Conservation (phyloP, 2,797 vertebrate genomes). For the Salmo trutta region DNA sequence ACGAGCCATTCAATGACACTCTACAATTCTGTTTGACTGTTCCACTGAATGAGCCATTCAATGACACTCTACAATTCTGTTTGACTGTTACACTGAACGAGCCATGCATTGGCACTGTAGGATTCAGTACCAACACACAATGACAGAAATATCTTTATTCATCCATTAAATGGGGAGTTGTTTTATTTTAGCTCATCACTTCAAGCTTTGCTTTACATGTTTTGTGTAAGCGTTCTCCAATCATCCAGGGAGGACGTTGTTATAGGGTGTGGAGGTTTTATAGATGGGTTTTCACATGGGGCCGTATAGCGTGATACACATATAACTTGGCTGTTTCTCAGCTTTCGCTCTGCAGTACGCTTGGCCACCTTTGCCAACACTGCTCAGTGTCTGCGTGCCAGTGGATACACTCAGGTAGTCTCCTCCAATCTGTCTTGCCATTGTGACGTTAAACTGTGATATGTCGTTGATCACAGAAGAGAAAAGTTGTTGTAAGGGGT, state of each 20-base stretch:
- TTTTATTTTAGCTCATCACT: conserved; percentile 17
- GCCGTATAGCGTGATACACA: background rate
- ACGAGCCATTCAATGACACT: background rate
- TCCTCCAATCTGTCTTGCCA: too few species aligned
- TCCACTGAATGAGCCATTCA: too few species aligned
- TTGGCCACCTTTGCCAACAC: too few species aligned
- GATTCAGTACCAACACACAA: conserved; percentile 3
- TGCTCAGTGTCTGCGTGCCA: background rate
- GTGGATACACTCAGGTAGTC: background rate
- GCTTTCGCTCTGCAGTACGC: too few species aligned
- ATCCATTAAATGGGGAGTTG: conserved; percentile 2
- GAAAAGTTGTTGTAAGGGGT: too few species aligned
- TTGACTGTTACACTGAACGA: too few species aligned
- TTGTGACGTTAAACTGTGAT: background rate
- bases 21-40: background rate
- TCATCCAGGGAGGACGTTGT: background rate
- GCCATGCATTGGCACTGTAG: background rate
- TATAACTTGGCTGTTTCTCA: background rate
- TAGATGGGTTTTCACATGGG: background rate
- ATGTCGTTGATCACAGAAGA: background rate
- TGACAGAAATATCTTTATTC: background rate
- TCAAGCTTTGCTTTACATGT: background rate
- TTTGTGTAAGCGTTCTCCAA: background rate
- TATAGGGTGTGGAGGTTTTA: background rate
- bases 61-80: background rate